These are phyloP conservation scores for Trogon melanurus DNA, from an alignment of 2,113 vertebrate species.

Conservation along the genomic window DNA sequence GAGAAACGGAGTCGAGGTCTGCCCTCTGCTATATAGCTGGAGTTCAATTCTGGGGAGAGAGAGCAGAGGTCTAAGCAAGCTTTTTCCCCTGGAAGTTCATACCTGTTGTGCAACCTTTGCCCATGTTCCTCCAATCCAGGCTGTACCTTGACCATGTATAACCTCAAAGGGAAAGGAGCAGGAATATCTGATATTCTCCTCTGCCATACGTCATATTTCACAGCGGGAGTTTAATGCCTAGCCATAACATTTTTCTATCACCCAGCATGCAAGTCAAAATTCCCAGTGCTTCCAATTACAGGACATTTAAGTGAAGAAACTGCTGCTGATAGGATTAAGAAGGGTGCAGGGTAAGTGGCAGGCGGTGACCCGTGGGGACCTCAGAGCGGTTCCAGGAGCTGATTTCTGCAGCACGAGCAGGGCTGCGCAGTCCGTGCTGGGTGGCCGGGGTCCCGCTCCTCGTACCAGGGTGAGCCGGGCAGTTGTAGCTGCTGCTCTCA, in stretches of 20 bases:
- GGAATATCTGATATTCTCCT: background rate
- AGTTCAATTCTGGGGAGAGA: background rate
- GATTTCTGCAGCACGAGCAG: background rate
- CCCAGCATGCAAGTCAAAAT: slow-evolving; percentile 3
- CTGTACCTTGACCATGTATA: background rate
- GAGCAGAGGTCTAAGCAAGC: background rate
- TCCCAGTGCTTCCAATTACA: slow-evolving; percentile 19
- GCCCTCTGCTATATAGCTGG: background rate
- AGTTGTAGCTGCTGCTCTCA: background rate
- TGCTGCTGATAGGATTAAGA: background rate
- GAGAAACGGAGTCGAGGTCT: background rate
- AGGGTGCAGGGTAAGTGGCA: background rate
- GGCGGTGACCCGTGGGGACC: background rate
- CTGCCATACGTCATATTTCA: background rate
- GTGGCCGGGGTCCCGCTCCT: fast-evolving
- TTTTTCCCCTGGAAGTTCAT: background rate
- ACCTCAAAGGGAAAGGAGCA: background rate
- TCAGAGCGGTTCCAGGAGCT: background rate
- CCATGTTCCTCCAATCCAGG: background rate
- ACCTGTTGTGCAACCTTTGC: background rate
- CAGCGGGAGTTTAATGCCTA: background rate
- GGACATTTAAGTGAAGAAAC: background rate
- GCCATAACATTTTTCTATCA: slow-evolving; percentile 13
- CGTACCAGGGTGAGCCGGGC: background rate
- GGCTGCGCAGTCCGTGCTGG: background rate